Evolutionary conservation across 2,888 invertebrate genomes (phyloP), one percentile per base, ranked within the genome.

Genomic region (Napeogenes inachia): DNA sequence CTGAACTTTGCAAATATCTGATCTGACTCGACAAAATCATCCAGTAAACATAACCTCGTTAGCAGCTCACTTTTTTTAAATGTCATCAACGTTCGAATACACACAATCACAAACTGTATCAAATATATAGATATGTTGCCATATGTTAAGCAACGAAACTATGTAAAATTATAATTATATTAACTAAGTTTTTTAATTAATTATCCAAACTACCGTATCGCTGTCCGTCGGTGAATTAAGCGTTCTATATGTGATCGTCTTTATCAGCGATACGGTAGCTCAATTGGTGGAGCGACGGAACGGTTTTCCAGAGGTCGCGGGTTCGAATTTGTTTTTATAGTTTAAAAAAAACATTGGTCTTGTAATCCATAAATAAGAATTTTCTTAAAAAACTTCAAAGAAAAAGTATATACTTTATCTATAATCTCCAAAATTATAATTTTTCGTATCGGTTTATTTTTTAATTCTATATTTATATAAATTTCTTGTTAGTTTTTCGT

Each of bases 361-460:
- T 93, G 92, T 93, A 93, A 93, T 92, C 74, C 92, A 93, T 92
- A 91, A 87, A 83, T 92, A 92, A 91, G 83, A 81, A 70, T 59
- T 65, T 75, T 82, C 81, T 92, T 92, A 92, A 89, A 91, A 92
- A 92, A 91, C 89, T 89, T 92, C 91, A 92, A 91, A 88, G 86
- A 90, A 91, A 91, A 91, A 90, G 84, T 82, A 75, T 61, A 8
- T 81, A 38, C 83, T 88, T 87, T 91, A 89, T 92, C 91, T 77
- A 92, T 92, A 93, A 93, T 92, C 90, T 91, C 92, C 92, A 93
- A 93, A 93, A 93, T 92, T 93, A 93, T 92, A 89, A 92, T 93
- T 93, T 85, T 93, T n/a, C n/a, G n/a, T n/a, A n/a, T n/a, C n/a
- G n/a, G n/a, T n/a, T n/a, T n/a, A n/a, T n/a, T n/a, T n/a, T n/a